Base-by-base conservation (phyloP, 2,888 invertebrate species). In the Microctonus aethiopoides region DNA sequence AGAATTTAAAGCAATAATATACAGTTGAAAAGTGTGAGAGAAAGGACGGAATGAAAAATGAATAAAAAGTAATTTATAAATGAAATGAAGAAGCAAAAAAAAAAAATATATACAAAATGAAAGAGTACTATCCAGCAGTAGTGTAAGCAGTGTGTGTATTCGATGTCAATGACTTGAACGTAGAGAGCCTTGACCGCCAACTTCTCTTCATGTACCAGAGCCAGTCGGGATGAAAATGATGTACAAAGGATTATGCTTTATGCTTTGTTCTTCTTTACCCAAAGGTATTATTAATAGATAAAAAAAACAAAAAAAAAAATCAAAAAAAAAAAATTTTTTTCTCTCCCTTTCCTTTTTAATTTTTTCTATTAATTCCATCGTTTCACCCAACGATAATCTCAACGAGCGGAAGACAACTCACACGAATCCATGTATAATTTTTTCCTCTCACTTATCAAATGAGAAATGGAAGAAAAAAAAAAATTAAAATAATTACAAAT, bases 141-240 rank as follows among this genome's bases (percentile, higher is more conserved):
- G 16, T 46, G 16, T 46, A 46, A 46, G 46, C 46, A 46, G 46
- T 52, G 51, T 76, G n/a, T n/a, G n/a, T n/a, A 73, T 78, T 70
- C 75, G 81, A 84, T 84, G 84, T 84, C 84, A 84, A 84, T 84
- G 84, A 84, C 84, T 84, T 76, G 79, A 72, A 74, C 57, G 74
- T 72, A 78, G 79, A 80, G 79, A 84, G 79, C 84, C 84, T 84
- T 84, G 84, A 84, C 84, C 84, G 83, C 83, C 76, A 84, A 83
- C 80, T 83, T 83, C 80, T 74, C 71, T 71, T 79, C 80, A 81
- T 81, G 77, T 81, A 34, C 52, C 20, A 36, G 13, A 36, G 13
- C n/a, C 7, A 56, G 56, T 32, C 5, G 20, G 22, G 52, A 54
- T 51, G 54, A 68, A 68, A 62, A 56, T 56, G 26, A 56, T 56